These are phyloP conservation scores for Chitala chitala DNA, from an alignment of 2,113 vertebrate genomes.

Conservation along the genomic window DNA sequence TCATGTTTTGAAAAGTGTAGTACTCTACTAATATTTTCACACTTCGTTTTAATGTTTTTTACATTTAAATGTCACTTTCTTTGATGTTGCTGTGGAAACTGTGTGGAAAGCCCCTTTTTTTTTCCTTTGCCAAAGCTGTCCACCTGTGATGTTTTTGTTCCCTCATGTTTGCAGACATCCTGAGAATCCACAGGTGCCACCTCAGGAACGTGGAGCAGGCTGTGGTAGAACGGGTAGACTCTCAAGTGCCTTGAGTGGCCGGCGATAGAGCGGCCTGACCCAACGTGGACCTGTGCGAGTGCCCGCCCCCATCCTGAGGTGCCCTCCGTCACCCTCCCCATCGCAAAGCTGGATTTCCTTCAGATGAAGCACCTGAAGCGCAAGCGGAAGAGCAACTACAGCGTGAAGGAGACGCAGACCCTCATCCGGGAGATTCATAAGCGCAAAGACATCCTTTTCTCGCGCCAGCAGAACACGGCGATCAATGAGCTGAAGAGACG, in stretches of 20 bases:
- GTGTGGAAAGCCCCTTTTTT: too few species aligned
- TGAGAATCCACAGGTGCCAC: background rate
- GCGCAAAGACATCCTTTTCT: slow-evolving; percentile 84
- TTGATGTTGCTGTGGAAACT: too few species aligned
- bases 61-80: too few species aligned
- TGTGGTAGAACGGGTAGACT: too few species aligned
- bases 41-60: too few species aligned
- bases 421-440: slow-evolving; percentile 89
- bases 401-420: slow-evolving; percentile 87
- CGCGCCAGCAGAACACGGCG: slow-evolving; percentile 90
- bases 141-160: background rate
- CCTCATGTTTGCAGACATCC: background rate
- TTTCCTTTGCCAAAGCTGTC: background rate
- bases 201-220: background rate
- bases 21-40: too few species aligned
- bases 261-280: too few species aligned
- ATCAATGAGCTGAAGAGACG: slow-evolving; percentile 91
- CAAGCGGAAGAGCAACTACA: slow-evolving; percentile 94
- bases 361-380: slow-evolving; percentile 89
- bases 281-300: too few species aligned
- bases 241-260: background rate
- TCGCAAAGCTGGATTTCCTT: slow-evolving; percentile 59
- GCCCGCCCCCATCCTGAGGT: too few species aligned
- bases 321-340: slow-evolving; percentile 5
- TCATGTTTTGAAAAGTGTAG: too few species aligned